Base-by-base conservation (phyloP, 2,888 invertebrate genomes). In the Slavum lentiscoides region DNA sequence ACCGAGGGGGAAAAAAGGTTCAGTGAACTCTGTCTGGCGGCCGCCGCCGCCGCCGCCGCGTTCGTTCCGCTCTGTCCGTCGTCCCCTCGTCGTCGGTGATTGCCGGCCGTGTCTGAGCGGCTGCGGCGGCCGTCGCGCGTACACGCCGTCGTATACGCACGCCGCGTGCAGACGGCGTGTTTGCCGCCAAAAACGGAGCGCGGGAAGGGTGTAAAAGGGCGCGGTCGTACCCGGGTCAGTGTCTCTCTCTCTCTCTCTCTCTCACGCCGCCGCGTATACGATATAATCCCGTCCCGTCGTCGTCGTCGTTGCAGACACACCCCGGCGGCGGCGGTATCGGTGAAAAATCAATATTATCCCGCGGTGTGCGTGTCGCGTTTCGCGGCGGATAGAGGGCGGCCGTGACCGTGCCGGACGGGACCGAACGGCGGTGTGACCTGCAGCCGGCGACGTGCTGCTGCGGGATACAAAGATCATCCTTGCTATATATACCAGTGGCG, bases 151-250 rank as follows among this genome's bases (percentile, higher is more conserved):
- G 30, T 30, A 30, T 30, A 30, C 30, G 30, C 30, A 30, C 30
- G 30, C 30, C 43, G 43, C 61, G 37, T 8, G 30, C 30, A 30
- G 2, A 4, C 30, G 4, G 43, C 61, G 37, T 8, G 77, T 80
- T 80, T 80, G 77, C 70, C 77, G 77, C 70, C 77, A 80, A 80
- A 73, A 80, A 66, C 64, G n/a, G 55, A 19, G 53, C 74, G 19
- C 43, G 43, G 23, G 37, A 67, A 39, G 23, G 76, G 76, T 61
- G 61, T 64, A 80, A 80, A 80, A 80, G 77, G 77, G 77, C 77
- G 77, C 77, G 77, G 77, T 80, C 77, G 77, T 59, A 80, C 77
- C 70, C 70, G 70, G 77, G 77, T 70, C 70, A 70, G 62, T 70
- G 62, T 69, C 58, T 66, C 13, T 49, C 13, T 64, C 17, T 30